Percentiles rank a stretch among this genome's conserved stretches.
Evolutionary conservation across 2,797 vertebrate species (phyloP).

Genomic region (Fistularia tabacaria): DNA sequence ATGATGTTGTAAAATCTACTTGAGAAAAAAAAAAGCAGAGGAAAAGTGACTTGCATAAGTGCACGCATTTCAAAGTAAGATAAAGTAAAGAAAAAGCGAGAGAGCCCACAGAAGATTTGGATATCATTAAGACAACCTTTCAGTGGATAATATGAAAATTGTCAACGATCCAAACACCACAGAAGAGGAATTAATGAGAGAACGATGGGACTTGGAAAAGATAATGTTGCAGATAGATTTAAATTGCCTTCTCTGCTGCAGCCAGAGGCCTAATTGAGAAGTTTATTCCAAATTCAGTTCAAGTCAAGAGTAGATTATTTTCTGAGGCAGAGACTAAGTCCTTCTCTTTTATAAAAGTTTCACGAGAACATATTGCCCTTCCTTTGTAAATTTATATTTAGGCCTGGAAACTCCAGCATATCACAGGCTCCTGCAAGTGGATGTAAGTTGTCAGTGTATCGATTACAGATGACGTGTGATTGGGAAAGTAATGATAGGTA

Average conservation of each 20-base stretch:
- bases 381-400: constrained; percentile 3
- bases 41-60: constrained; percentile 15
- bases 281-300: constrained; percentile 12
- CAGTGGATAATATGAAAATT: constrained; percentile 2
- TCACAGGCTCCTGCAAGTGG: constrained; percentile 7
- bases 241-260: constrained; percentile 18
- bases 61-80: background rate
- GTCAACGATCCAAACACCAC: constrained; percentile 10
- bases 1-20: constrained; percentile 33
- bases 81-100: constrained; percentile 7
- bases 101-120: background rate
- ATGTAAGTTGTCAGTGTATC: no score
- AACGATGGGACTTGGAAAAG: constrained; percentile 29
- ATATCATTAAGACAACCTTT: constrained; percentile 14
- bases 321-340: constrained; percentile 13
- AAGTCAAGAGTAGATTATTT: constrained; percentile 16
- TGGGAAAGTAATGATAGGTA: constrained; percentile 18
- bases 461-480: constrained; percentile 1
- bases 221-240: constrained; percentile 33
- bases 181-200: constrained; percentile 18
- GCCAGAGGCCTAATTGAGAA: constrained; percentile 23
- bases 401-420: constrained; percentile 6
- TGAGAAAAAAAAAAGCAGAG: constrained; percentile 7
- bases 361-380: background rate
- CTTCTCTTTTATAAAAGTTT: background rate